A percentile compares a stretch with the other conserved stretches of the same genome.
Conservation (phyloP, 2,113 vertebrate species). For the Serilophus lunatus region DNA sequence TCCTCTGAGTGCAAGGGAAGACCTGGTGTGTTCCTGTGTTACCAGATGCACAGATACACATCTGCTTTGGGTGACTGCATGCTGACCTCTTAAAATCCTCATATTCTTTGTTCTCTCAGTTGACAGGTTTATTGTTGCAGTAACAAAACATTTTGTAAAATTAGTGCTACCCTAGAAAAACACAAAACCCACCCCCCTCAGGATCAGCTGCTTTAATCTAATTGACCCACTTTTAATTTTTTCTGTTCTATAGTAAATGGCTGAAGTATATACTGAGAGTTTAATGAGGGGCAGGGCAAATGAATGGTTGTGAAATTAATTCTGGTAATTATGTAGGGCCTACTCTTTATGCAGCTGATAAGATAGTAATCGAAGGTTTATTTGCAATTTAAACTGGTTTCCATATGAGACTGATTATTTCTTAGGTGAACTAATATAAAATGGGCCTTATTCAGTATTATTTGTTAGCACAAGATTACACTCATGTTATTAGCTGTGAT, state of each 20-base stretch:
- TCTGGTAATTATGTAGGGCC: not conserved
- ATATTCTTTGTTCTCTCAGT: not conserved
- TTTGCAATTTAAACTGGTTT: not conserved
- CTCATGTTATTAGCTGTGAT: not conserved
- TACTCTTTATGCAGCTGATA: not conserved
- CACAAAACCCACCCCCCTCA: accelerated
- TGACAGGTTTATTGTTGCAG: not conserved
- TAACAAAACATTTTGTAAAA: not conserved
- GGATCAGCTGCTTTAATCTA: not conserved
- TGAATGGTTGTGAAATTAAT: not conserved
- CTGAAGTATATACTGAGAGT: not conserved
- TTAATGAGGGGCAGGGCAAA: not conserved
- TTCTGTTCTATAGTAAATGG: not conserved
- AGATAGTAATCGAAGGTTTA: not conserved
- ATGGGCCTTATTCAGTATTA: not conserved
- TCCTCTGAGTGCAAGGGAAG: not conserved
- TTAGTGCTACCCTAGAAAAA: not conserved
- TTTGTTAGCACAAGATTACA: too few relatives aligned
- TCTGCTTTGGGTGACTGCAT: not conserved
- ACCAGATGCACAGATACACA: not conserved
- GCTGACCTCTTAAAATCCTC: not conserved
- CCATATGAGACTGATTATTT: not conserved
- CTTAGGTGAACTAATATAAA: not conserved
- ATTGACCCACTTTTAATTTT: not conserved
- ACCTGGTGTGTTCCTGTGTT: not conserved